Percentiles rank a stretch among this genome's conserved stretches.
Conservation (phyloP, 2,888 invertebrate genomes). For the Graphium colonna region DNA sequence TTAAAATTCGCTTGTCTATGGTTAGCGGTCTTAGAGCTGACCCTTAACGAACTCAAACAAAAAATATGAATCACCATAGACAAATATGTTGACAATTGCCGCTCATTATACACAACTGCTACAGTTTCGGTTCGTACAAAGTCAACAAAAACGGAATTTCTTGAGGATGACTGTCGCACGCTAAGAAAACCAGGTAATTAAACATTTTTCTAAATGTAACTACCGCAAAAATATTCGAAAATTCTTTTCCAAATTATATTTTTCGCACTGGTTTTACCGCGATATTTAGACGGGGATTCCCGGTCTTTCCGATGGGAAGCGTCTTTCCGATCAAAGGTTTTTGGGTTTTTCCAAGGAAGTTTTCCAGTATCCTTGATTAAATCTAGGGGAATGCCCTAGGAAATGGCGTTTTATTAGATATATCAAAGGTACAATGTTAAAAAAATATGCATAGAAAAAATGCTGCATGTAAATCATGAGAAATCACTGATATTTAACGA, state of each 20-base stretch:
- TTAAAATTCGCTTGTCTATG: not conserved
- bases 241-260: too few species aligned
- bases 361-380: not conserved
- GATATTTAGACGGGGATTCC: not conserved
- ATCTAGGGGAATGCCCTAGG: not conserved
- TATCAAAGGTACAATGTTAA: conserved; percentile 1
- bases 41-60: conserved; percentile 41
- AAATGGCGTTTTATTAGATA: too few species aligned
- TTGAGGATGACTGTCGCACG: conserved; percentile 24
- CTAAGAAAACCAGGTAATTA: conserved; percentile 3
- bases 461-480: not conserved
- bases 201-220: not conserved
- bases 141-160: conserved; percentile 31
- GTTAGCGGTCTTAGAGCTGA: conserved; percentile 6
- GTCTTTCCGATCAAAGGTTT: not conserved
- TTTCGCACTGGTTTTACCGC: not conserved
- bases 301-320: not conserved
- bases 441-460: not conserved
- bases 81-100: conserved; percentile 36
- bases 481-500: not conserved
- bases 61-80: conserved; percentile 43
- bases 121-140: conserved; percentile 39
- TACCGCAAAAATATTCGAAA: too few species aligned
- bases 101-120: conserved; percentile 51
- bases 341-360: not conserved